Conservation (phyloP, 2,888 invertebrate genomes). For the Alviniconcha strummeri region DNA sequence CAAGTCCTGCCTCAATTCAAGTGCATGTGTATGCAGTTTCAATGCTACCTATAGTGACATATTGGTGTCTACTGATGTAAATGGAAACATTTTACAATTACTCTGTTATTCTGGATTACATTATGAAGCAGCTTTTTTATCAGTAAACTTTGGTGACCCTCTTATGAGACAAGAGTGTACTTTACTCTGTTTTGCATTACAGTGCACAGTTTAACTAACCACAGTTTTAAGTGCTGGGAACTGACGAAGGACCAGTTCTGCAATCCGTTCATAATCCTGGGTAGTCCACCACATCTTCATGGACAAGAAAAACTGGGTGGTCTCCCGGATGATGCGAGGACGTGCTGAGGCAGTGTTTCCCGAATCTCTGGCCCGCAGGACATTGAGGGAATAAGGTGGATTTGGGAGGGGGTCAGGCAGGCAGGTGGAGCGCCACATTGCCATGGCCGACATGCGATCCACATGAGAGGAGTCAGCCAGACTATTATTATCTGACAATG, state of each 20-base stretch:
- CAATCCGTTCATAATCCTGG: slow-evolving; percentile 44
- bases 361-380: slow-evolving; percentile 41
- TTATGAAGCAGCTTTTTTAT: too few relatives aligned
- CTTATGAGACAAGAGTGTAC: too few relatives aligned
- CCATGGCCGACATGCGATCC: slow-evolving; percentile 45
- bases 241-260: slow-evolving; percentile 44
- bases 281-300: slow-evolving; percentile 46
- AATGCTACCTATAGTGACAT: too few relatives aligned
- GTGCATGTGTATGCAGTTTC: too few relatives aligned
- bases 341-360: slow-evolving; percentile 43
- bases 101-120: too few relatives aligned
- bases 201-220: slow-evolving; percentile 33
- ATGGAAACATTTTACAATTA: too few relatives aligned
- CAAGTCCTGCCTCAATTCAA: too few relatives aligned
- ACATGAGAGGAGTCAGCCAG: slow-evolving; percentile 13
- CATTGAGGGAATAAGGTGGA: slow-evolving; percentile 42
- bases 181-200: too few relatives aligned
- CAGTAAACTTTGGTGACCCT: too few relatives aligned
- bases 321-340: slow-evolving; percentile 45
- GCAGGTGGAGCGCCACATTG: slow-evolving; percentile 44
- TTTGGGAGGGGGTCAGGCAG: slow-evolving; percentile 45
- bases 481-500: not conserved
- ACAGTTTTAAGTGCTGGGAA: slow-evolving; percentile 42
- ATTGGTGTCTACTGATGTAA: too few relatives aligned
- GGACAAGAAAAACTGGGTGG: slow-evolving; percentile 43